A percentile compares a stretch with the other conserved stretches of the same genome.
Evolutionary conservation across 2,888 invertebrate genomes (phyloP).

Genomic region (Tineola bisselliella): DNA sequence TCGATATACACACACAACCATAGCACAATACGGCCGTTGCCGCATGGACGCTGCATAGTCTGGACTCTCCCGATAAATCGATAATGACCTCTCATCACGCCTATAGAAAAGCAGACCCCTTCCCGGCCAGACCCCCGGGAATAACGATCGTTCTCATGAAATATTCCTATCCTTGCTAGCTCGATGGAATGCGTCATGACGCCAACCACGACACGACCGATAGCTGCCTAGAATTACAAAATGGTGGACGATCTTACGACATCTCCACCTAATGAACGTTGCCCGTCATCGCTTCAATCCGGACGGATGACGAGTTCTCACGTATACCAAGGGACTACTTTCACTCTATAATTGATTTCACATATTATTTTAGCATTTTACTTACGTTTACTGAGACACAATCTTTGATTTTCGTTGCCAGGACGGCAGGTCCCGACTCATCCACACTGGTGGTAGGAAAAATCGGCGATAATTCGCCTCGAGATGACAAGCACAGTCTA

Average conservation of each 20-base stretch:
- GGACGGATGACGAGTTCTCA: conserved; percentile 66
- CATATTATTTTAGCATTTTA: conserved; percentile 39
- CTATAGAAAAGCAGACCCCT: conserved; percentile 35
- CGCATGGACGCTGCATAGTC: conserved; percentile 42
- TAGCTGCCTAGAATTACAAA: conserved; percentile 66
- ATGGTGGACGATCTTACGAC: conserved; percentile 71
- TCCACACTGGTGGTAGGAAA: conserved; percentile 67
- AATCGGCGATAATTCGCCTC: conserved; percentile 70
- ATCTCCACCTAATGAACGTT: conserved; percentile 63
- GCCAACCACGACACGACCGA: conserved; percentile 61
- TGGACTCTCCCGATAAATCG: conserved; percentile 65
- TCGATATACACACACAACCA: conserved; percentile 58
- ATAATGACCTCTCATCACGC: conserved; percentile 46
- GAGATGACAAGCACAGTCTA: conserved; percentile 71
- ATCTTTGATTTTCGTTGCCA: conserved; percentile 72
- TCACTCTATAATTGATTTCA: conserved; percentile 54
- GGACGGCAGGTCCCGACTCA: conserved; percentile 61
- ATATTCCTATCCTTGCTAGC: neutral
- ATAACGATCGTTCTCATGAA: conserved; percentile 38
- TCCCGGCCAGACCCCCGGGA: conserved; percentile 57
- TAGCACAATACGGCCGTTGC: conserved; percentile 42
- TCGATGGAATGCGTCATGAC: conserved; percentile 42
- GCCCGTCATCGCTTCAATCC: conserved; percentile 60
- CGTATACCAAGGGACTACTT: conserved; percentile 61
- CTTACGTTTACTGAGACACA: conserved; percentile 75